Conservation (phyloP, 2,113 vertebrate genomes). For the Sus scrofa region DNA sequence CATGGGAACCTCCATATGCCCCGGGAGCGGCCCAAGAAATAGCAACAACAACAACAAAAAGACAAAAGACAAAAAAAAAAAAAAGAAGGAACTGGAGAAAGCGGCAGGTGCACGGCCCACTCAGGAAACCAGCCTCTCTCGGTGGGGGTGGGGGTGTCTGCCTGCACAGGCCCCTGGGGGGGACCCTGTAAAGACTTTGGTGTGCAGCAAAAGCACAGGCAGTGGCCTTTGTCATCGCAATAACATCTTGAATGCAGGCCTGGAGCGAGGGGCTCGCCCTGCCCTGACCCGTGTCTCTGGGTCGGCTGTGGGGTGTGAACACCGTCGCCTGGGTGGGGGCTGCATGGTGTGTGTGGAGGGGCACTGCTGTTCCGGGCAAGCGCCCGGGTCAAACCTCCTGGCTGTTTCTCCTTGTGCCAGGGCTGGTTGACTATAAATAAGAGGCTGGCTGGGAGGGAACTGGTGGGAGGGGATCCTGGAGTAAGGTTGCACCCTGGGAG, state of each 20-base stretch:
- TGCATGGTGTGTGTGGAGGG: too few species aligned
- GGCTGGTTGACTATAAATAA: conserved; percentile 67
- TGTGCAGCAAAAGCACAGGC: not conserved
- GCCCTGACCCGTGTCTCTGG: not conserved
- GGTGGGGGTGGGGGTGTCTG: too few species aligned
- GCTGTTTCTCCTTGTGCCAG: not conserved
- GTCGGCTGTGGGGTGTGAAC: not conserved
- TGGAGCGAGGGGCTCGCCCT: not conserved
- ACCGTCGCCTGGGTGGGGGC: not conserved
- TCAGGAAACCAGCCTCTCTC: not conserved
- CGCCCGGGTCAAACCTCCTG: not conserved
- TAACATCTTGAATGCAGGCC: not conserved
- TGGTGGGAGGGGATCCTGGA: not conserved
- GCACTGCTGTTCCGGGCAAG: not conserved
- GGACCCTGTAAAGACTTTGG: not conserved
- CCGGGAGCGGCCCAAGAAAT: too few species aligned
- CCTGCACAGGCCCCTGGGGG: not conserved
- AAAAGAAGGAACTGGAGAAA: not conserved
- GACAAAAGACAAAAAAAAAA: too few species aligned
- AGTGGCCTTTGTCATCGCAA: not conserved
- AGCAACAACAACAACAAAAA: too few species aligned
- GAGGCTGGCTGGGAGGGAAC: not conserved
- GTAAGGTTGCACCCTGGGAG: not conserved
- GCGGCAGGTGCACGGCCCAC: not conserved
- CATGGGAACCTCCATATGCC: too few species aligned